phyloP scores from a whole-genome alignment of 2,797 vertebrate species.

The Pseudomugil gertrudae region DNA sequence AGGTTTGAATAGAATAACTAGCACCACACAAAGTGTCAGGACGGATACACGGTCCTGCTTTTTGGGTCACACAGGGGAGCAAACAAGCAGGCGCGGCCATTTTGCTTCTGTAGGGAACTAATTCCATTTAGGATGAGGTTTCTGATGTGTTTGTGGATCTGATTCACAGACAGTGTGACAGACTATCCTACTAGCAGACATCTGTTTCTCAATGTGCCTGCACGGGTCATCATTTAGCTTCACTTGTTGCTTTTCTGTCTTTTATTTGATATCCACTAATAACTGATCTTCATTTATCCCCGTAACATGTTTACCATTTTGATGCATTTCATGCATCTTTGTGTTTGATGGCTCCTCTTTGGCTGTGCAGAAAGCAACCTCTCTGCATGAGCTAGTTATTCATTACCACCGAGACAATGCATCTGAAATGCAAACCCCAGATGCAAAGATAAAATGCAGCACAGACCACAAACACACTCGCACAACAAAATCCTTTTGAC shows the following conservation, averaged over 20 bases:
- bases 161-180: slow-evolving; percentile 33
- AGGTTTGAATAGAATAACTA: slow-evolving; percentile 65
- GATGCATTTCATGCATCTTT: not conserved
- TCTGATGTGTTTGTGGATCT: slow-evolving; percentile 40
- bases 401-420: slow-evolving; percentile 15
- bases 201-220: slow-evolving; percentile 32
- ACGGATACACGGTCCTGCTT: slow-evolving; percentile 61
- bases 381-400: slow-evolving; percentile 22
- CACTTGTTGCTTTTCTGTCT: slow-evolving; percentile 12
- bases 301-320: too few relatives aligned
- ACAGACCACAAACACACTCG: slow-evolving; percentile 42
- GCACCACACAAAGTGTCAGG: slow-evolving; percentile 58
- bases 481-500: slow-evolving; percentile 75
- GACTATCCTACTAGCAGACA: slow-evolving; percentile 38
- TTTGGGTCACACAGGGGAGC: too few relatives aligned
- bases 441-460: slow-evolving; percentile 42
- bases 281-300: slow-evolving; percentile 35
- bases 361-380: slow-evolving; percentile 11
- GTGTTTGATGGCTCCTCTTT: slow-evolving; percentile 30
- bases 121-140: slow-evolving; percentile 70
- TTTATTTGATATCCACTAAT: slow-evolving; percentile 54
- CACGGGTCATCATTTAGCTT: slow-evolving; percentile 6
- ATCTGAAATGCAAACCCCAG: slow-evolving; percentile 37
- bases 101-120: slow-evolving; percentile 62
- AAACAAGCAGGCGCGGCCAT: slow-evolving; percentile 50